Conservation (phyloP, 35 echinoderm and acorn worm genomes). For the Stichopus chloronotus region DNA sequence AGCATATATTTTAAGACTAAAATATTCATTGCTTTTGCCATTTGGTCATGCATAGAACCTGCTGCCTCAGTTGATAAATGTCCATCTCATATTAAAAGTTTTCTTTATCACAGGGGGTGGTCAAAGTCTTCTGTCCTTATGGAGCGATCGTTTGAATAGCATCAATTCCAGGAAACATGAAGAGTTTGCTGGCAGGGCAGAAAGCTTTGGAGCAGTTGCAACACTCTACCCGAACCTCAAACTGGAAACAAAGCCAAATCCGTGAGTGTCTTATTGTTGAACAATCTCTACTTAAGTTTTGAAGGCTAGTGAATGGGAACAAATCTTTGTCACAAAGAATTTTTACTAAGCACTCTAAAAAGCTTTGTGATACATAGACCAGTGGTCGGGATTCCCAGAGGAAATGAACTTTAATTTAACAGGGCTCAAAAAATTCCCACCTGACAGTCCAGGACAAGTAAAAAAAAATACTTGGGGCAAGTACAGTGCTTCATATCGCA, state of each 20-base stretch:
- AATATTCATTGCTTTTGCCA: too few species aligned
- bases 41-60: too few species aligned
- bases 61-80: too few species aligned
- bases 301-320: too few species aligned
- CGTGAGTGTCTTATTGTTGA: neutral
- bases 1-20: too few species aligned
- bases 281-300: neutral
- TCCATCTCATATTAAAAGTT: neutral
- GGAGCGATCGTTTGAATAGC: slow-evolving; percentile 68
- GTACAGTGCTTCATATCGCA: too few species aligned
- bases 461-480: too few species aligned
- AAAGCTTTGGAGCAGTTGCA: slow-evolving; percentile 60
- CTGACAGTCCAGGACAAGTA: too few species aligned
- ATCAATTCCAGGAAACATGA: slow-evolving; percentile 73
- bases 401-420: neutral
- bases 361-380: neutral
- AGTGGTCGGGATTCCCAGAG: neutral
- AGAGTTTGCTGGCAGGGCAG: slow-evolving; percentile 77
- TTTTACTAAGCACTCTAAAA: neutral
- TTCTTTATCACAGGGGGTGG: slow-evolving; percentile 51
- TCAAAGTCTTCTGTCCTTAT: slow-evolving; percentile 72
- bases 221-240: slow-evolving; percentile 69
- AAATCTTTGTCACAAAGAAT: too few species aligned
- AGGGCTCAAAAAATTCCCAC: neutral
- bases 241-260: neutral